A percentile compares a stretch with the other conserved stretches of the same genome.
Evolutionary conservation across 1,140 invertebrate genomes (phyloP).

Genomic region (Plutomurus gul): DNA sequence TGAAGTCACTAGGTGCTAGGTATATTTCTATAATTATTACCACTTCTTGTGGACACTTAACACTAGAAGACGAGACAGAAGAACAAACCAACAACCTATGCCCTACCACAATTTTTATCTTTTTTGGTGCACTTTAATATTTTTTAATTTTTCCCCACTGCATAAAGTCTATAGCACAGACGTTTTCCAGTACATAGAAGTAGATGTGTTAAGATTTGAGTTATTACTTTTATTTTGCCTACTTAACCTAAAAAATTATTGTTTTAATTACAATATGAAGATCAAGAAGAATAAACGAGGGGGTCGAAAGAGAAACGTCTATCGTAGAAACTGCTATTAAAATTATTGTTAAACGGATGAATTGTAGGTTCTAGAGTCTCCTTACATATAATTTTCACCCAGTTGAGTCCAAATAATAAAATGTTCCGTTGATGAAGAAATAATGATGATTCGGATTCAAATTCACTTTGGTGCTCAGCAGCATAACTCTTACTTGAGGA

Average conservation of each 20-base stretch:
- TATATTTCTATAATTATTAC: no score
- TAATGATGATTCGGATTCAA: background rate
- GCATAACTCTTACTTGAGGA: slow-evolving; percentile 11
- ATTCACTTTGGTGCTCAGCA: slow-evolving; percentile 7
- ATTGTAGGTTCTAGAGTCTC: slow-evolving; percentile 38
- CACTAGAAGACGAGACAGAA: no score
- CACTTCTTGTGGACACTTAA: no score
- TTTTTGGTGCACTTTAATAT: no score
- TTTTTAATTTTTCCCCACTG: no score
- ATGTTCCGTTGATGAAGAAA: background rate
- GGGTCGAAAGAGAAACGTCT: slow-evolving; percentile 13
- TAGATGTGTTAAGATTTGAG: background rate
- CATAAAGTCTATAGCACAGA: no score
- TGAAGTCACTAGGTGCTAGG: no score
- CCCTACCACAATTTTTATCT: no score
- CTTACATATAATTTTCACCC: slow-evolving; percentile 40
- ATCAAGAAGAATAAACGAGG: slow-evolving; percentile 16
- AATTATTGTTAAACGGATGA: background rate
- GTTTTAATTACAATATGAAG: slow-evolving; percentile 17
- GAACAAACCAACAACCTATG: no score
- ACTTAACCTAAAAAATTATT: background rate
- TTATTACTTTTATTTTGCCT: background rate
- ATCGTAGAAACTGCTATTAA: slow-evolving; percentile 8
- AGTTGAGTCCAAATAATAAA: slow-evolving; percentile 30
- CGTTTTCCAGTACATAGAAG: background rate